These are phyloP conservation scores for Steinernema carpocapsae DNA, from an alignment of 2,888 invertebrate species.

Conservation along the genomic window DNA sequence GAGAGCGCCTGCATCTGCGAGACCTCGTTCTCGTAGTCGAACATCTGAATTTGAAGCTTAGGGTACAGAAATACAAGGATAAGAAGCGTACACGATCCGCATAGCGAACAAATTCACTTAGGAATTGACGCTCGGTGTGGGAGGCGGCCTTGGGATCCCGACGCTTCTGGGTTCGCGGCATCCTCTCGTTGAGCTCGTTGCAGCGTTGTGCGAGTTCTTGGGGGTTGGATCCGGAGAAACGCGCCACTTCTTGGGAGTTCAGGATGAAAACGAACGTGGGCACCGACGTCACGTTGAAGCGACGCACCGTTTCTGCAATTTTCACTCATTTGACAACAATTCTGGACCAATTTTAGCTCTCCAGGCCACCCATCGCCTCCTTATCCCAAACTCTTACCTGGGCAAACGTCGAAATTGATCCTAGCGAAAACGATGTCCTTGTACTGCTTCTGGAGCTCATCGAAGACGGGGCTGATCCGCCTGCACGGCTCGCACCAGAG, in stretches of 20 bases:
- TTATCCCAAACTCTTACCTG: constrained; percentile 51
- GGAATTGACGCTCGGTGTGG: not conserved
- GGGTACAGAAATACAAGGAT: not conserved
- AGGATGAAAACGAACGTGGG: constrained; percentile 96
- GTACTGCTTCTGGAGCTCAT: constrained; percentile 84
- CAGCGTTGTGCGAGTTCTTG: not conserved
- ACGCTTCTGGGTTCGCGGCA: not conserved
- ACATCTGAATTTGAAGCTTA: constrained; percentile 44
- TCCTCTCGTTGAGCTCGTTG: not conserved
- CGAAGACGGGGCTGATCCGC: constrained; percentile 88
- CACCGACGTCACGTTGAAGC: constrained; percentile 91
- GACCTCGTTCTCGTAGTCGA: constrained; percentile 56
- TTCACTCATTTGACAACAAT: too few species aligned
- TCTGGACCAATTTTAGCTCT: too few species aligned
- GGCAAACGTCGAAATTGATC: constrained; percentile 86
- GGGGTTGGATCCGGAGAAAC: constrained; percentile 30
- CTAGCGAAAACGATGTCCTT: constrained; percentile 81
- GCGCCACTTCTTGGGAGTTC: constrained; percentile 78
- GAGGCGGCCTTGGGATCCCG: constrained; percentile 48
- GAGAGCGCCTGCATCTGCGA: constrained; percentile 59
- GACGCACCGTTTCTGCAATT: constrained; percentile 74
- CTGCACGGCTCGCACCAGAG: constrained; percentile 90
- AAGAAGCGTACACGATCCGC: not conserved
- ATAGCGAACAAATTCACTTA: not conserved
- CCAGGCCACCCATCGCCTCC: too few species aligned